Conservation (phyloP, 2,888 invertebrate species). For the Zonitis immaculata region DNA sequence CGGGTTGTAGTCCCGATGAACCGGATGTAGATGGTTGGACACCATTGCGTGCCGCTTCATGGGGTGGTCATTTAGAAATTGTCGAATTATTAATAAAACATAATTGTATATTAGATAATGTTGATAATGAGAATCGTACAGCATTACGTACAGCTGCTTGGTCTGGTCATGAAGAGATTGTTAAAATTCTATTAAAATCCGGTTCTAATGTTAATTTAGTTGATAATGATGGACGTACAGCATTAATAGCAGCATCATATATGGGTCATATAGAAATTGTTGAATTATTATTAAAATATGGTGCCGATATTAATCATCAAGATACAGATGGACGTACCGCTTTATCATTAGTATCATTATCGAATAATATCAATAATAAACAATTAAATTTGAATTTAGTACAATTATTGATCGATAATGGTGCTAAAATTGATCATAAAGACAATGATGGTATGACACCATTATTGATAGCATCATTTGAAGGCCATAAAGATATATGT, state of each 20-base stretch:
- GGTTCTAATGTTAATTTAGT: conserved; percentile 77
- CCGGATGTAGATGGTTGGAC: conserved; percentile 87
- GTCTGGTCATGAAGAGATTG: conserved; percentile 88
- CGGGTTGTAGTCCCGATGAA: conserved; percentile 68
- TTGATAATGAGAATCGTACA: conserved; percentile 83
- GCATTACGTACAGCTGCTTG: conserved; percentile 88
- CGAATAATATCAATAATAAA: too few species aligned
- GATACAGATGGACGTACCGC: conserved; percentile 87
- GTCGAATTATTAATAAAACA: conserved; percentile 73
- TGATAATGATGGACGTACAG: conserved; percentile 85
- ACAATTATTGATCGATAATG: conserved; percentile 34
- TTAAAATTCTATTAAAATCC: conserved; percentile 67
- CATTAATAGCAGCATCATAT: conserved; percentile 91
- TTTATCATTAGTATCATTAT: conserved; percentile 80
- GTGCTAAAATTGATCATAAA: conserved; percentile 75
- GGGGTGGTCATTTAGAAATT: conserved; percentile 73
- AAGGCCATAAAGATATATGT: conserved; percentile 87
- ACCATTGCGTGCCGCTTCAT: conserved; percentile 85
- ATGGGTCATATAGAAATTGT: conserved; percentile 91
- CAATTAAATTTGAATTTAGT: too few species aligned
- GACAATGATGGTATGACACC: conserved; percentile 88
- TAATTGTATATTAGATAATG: conserved; percentile 80
- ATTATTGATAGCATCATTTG: conserved; percentile 82
- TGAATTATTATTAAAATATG: conserved; percentile 72
- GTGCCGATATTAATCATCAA: conserved; percentile 79